Evolutionary conservation across 2,113 vertebrate genomes (phyloP).

Genomic region (Merops nubicus): DNA sequence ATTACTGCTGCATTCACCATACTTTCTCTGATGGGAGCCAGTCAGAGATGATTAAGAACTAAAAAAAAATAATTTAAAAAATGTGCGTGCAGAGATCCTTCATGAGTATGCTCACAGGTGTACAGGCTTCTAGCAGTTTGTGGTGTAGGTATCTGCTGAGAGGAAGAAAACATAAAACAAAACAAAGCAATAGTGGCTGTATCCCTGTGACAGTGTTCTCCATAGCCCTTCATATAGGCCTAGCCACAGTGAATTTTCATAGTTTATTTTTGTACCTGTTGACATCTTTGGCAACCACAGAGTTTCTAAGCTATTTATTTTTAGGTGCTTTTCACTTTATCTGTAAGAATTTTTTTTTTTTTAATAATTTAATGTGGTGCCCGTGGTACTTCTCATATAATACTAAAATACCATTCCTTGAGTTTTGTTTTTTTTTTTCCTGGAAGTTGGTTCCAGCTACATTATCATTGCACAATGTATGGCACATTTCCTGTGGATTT

Average conservation of each 20-base stretch:
- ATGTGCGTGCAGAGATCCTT: not conserved
- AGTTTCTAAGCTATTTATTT: not conserved
- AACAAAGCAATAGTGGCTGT: not conserved
- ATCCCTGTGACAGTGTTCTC: not conserved
- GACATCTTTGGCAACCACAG: not conserved
- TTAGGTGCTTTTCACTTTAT: not conserved
- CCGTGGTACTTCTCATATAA: not conserved
- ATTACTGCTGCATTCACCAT: accelerated
- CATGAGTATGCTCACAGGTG: not conserved
- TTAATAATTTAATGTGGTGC: not conserved
- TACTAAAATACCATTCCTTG: not conserved
- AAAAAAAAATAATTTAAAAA: not conserved
- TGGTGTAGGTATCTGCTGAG: not conserved
- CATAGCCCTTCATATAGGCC: not conserved
- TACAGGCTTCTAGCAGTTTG: not conserved
- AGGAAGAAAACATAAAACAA: not conserved
- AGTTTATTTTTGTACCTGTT: not conserved
- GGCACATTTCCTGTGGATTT: not conserved
- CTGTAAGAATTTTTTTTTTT: not conserved
- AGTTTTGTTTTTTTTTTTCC: not conserved
- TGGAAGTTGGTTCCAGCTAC: not conserved
- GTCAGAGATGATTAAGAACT: not conserved
- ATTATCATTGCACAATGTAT: accelerated
- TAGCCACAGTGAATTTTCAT: not conserved
- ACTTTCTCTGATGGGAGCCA: not conserved